A percentile compares a stretch with the other conserved stretches of the same genome.
These are phyloP conservation scores for Meriones unguiculatus DNA, from an alignment of 2,113 vertebrate species.

Conservation along the genomic window DNA sequence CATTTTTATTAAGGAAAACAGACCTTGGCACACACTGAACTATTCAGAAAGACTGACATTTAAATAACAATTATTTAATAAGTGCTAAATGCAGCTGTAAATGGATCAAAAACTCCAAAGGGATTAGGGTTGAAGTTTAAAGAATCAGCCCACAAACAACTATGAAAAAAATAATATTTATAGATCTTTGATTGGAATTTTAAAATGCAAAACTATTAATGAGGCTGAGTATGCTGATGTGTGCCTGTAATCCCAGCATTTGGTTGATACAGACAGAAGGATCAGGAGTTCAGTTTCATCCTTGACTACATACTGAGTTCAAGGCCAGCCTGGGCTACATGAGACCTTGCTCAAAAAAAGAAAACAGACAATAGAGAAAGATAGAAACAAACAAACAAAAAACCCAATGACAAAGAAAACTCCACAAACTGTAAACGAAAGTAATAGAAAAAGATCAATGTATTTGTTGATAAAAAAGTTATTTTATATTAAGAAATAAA, in stretches of 20 bases:
- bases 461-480: not conserved
- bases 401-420: not conserved
- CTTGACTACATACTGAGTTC: not conserved
- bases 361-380: not conserved
- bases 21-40: not conserved
- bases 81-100: not conserved
- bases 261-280: not conserved
- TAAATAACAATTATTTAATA: not conserved
- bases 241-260: not conserved
- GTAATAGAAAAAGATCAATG: constrained; percentile 8
- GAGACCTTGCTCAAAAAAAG: not conserved
- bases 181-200: constrained; percentile 30
- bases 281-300: not conserved
- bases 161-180: constrained; percentile 37
- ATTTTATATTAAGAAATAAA: not conserved
- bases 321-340: not conserved
- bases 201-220: constrained; percentile 35
- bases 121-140: constrained; percentile 28
- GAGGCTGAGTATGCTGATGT: not conserved
- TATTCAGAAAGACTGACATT: not conserved
- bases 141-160: not conserved
- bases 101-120: constrained; percentile 1
- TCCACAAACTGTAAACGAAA: not conserved
- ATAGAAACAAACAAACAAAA: not conserved
- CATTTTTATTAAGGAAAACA: not conserved